Evolutionary conservation across 2,113 vertebrate species (phyloP).

Genomic region (Castor canadensis): DNA sequence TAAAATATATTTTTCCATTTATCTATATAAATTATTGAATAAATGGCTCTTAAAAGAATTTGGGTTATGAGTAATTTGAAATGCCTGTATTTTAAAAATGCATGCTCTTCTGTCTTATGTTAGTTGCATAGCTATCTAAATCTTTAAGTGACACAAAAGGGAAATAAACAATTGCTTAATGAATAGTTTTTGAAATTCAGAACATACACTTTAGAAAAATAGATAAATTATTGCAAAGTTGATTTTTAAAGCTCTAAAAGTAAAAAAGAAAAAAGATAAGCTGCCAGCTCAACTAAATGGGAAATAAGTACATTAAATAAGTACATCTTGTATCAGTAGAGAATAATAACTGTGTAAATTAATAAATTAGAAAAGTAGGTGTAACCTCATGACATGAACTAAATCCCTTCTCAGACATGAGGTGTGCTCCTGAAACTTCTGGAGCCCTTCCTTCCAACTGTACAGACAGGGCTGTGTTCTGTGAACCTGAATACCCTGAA

Average conservation of each 20-base stretch:
- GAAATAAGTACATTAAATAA: background rate
- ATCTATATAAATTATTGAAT: background rate
- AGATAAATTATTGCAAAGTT: background rate
- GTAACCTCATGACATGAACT: background rate
- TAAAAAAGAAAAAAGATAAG: background rate
- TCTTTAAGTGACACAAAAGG: background rate
- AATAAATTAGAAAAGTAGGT: constrained; percentile 5
- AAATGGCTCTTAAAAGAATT: background rate
- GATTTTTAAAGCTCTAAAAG: background rate
- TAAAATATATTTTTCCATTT: background rate
- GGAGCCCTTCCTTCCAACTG: background rate
- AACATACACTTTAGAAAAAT: background rate
- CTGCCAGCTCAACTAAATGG: background rate
- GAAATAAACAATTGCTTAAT: background rate
- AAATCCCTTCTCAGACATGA: background rate
- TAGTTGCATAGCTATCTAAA: background rate
- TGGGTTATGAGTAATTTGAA: background rate
- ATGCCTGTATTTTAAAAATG: background rate
- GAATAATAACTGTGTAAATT: background rate
- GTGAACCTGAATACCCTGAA: background rate
- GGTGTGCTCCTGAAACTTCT: background rate
- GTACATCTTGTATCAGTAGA: background rate
- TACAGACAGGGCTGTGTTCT: background rate
- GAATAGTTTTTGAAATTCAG: background rate
- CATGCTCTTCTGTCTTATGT: background rate